These are phyloP conservation scores for Andrena fulva DNA, from an alignment of 2,888 invertebrate genomes.

Conservation along the genomic window DNA sequence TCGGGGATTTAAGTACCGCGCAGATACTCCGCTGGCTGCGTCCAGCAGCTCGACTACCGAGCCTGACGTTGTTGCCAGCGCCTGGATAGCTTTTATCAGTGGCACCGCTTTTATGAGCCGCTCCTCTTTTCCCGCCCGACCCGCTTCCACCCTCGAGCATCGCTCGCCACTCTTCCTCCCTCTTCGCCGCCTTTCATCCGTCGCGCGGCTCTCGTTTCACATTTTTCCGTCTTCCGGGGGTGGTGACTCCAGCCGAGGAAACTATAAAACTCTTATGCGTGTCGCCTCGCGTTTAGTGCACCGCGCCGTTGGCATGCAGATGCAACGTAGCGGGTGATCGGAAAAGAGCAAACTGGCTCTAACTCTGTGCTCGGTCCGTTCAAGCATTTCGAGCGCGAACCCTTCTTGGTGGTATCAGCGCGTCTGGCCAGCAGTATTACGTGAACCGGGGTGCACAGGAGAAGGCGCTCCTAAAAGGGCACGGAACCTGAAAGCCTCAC, in stretches of 20 bases:
- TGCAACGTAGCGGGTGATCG: constrained; percentile 9
- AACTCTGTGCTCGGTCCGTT: background rate
- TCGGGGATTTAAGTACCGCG: constrained; percentile 62
- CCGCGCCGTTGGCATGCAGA: background rate
- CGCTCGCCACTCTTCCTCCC: background rate
- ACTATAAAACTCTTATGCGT: constrained; percentile 36
- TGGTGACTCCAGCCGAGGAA: background rate
- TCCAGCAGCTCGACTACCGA: constrained; percentile 37
- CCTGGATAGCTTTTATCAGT: constrained; percentile 77
- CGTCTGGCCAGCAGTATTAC: background rate
- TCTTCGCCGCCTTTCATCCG: constrained; percentile 12
- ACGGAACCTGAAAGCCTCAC: no score
- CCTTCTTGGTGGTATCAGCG: background rate
- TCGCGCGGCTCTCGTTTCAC: constrained; percentile 6
- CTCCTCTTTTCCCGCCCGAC: constrained; percentile 33
- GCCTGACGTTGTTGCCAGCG: constrained; percentile 43
- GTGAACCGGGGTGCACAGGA: no score
- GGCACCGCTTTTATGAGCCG: constrained; percentile 79
- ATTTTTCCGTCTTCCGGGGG: constrained; percentile 9
- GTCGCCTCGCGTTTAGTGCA: constrained; percentile 30
- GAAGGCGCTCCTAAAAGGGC: no score
- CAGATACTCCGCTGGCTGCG: constrained; percentile 41
- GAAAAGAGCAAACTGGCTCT: background rate
- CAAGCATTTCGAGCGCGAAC: background rate
- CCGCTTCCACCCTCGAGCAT: constrained; percentile 7